Evolutionary conservation across 2,888 invertebrate species (phyloP), one percentile per base, ranked within the genome.

Genomic region (Drosophila nr. medialis): DNA sequence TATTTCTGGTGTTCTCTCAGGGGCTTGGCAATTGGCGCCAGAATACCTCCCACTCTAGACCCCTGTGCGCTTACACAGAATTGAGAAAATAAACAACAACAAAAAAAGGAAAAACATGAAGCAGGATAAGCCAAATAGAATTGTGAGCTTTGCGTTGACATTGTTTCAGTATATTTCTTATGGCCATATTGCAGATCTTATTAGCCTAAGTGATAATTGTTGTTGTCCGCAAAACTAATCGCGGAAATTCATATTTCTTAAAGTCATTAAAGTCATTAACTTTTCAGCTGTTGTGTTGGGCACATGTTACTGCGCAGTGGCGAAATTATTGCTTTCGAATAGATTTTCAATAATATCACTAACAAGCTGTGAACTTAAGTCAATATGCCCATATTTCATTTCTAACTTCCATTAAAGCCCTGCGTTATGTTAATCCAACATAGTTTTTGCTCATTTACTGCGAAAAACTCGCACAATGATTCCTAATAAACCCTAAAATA

Each of bases 1-100:
- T 80, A 74, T 83, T 80, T 83, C 74, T 80, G 69, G 76, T 68
- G 72, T 60, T 73, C 70, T 75, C 63, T 55, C 56, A 45, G 64
- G 60, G 63, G 61, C 63, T 70, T 68, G 55, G 49, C 59, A 49
- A 48, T 50, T 77, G 75, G 64, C 70, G 75, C 66, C 84, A 76
- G 42, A 78, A 36, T 38, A 50, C 42, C 38, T 48, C 42, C 70
- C 53, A 45, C 15, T 15, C 45, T 15, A 15, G 15, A 45, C 15
- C 58, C 34, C 34, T 32, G 56, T 42, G 24, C 56, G 24, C n/a
- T 4, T 34, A 24, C 48, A 48, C 13, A 27, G 50, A 45, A 34
- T 42, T 49, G 24, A 34, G 42, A 24, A 45, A 50, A 34, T 59
- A 27, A 42, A 42, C 2, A 53, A 34, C 15, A 13, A 11, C 21